Evolutionary conservation across 1,140 invertebrate species (phyloP).

Genomic region (Cherax quadricarinatus): DNA sequence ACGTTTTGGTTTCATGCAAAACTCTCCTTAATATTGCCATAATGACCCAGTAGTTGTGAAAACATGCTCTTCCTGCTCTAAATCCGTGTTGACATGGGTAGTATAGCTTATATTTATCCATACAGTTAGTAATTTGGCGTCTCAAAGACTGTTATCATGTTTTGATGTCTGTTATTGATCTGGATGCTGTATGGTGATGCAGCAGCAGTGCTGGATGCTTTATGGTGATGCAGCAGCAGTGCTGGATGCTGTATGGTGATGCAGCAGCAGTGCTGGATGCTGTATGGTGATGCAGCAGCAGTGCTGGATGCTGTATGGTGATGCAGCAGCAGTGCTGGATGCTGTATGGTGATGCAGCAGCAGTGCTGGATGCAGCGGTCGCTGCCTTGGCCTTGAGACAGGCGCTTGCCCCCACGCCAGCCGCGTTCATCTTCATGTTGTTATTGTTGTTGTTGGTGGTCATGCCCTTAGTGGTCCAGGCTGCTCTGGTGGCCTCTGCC

Average conservation of each 20-base stretch:
- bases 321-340: background rate
- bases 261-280: background rate
- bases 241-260: background rate
- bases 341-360: too few species aligned
- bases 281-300: background rate
- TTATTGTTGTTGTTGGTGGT: background rate
- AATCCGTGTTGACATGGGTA: too few species aligned
- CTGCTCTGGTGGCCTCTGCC: background rate
- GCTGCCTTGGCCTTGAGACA: slow-evolving; percentile 21
- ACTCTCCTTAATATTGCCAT: too few species aligned
- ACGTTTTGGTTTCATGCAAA: too few species aligned
- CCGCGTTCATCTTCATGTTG: slow-evolving; percentile 9
- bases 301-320: background rate
- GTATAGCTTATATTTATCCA: too few species aligned
- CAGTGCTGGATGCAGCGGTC: background rate
- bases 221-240: background rate
- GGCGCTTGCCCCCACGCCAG: slow-evolving; percentile 33
- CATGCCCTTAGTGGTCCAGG: background rate
- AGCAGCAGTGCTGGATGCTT: too few species aligned
- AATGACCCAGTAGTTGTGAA: too few species aligned
- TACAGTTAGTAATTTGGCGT: too few species aligned
- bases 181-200: too few species aligned
- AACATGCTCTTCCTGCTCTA: too few species aligned
- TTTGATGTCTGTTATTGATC: too few species aligned
- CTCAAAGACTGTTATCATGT: too few species aligned